These are phyloP conservation scores for Pica pica DNA, from an alignment of 2,113 vertebrate species.

Conservation along the genomic window DNA sequence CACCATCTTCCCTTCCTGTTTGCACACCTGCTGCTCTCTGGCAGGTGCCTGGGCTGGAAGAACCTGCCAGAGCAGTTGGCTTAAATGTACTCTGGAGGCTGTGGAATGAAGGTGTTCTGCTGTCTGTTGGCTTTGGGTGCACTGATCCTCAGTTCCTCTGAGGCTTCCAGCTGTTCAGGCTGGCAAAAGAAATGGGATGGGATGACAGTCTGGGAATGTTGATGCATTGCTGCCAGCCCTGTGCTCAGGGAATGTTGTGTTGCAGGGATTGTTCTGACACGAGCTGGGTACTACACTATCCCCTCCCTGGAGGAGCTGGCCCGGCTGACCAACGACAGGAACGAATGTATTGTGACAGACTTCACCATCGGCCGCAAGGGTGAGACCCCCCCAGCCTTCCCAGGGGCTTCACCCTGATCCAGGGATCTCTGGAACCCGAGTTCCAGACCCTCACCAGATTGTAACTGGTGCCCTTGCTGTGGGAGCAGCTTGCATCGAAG, in stretches of 20 bases:
- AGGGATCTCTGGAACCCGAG: rapidly evolving
- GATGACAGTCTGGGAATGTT: background rate
- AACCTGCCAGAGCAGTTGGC: background rate
- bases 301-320: conserved; percentile 90
- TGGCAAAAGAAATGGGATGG: background rate
- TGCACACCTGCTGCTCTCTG: background rate
- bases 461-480: rapidly evolving
- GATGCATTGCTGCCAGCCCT: rapidly evolving
- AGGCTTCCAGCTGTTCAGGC: background rate
- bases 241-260: background rate
- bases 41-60: background rate
- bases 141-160: background rate
- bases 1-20: background rate
- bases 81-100: background rate
- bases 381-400: background rate
- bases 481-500: rapidly evolving
- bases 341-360: conserved; percentile 86
- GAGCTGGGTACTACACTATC: conserved; percentile 92
- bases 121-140: background rate
- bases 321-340: conserved; percentile 79
- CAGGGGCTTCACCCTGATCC: rapidly evolving
- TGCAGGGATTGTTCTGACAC: conserved; percentile 84
- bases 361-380: conserved; percentile 94
- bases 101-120: background rate
- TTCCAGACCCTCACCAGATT: background rate